A percentile compares a stretch with the other conserved stretches of the same genome.
Conservation (phyloP, 2,797 vertebrate genomes). For the Discoglossus pictus region DNA sequence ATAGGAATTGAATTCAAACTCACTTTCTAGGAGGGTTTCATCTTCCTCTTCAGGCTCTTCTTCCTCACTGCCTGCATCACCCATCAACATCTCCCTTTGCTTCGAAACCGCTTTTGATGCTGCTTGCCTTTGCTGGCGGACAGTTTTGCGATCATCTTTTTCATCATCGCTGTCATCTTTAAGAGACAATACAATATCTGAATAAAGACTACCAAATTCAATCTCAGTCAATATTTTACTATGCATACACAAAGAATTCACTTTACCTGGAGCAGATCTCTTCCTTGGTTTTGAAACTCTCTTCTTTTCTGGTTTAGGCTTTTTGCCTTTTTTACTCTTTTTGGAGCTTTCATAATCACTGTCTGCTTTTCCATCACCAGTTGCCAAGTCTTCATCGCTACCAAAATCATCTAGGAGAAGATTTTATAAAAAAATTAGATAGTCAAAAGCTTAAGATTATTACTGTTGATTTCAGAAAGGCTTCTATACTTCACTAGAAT, state of each 20-base stretch:
- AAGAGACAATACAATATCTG: constrained; percentile 31
- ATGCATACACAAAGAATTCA: neutral
- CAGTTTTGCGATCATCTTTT: constrained; percentile 89
- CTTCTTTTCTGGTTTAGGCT: constrained; percentile 82
- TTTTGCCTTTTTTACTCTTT: constrained; percentile 85
- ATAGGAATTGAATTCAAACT: no score
- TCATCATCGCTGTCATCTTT: constrained; percentile 95
- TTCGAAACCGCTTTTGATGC: constrained; percentile 97
- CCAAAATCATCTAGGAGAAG: constrained; percentile 83
- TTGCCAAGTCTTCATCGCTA: constrained; percentile 83
- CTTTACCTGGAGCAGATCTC: constrained; percentile 75
- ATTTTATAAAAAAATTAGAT: no score
- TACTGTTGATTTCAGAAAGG: no score
- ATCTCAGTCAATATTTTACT: no score
- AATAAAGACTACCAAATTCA: neutral
- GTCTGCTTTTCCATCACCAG: constrained; percentile 83
- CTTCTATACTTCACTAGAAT: no score
- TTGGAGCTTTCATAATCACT: constrained; percentile 80
- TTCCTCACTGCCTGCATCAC: constrained; percentile 92
- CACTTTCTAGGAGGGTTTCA: constrained; percentile 87
- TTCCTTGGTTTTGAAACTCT: constrained; percentile 80
- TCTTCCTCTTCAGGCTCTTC: constrained; percentile 87
- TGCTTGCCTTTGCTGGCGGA: constrained; percentile 92
- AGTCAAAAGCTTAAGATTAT: no score
- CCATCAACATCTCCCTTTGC: constrained; percentile 95